Evolutionary conservation across 2,888 invertebrate species (phyloP), one percentile per base, ranked within the genome.

Genomic region (Cephus spinipes): DNA sequence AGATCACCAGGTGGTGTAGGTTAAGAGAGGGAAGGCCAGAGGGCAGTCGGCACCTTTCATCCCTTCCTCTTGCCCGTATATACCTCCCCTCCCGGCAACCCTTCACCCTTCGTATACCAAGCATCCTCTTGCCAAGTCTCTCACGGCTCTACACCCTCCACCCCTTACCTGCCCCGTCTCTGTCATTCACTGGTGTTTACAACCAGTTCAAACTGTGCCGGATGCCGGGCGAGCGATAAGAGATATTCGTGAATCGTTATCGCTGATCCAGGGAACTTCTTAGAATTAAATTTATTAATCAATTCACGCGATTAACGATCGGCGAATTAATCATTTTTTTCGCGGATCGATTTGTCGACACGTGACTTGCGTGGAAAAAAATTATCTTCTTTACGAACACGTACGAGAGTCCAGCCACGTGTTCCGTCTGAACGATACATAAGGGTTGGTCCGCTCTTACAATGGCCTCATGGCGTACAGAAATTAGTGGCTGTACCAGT

Each of bases 31-130:
- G 68, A 36, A 31, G 68, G 75, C 55, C 68, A 68, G 68, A 36
- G 75, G 55, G 31, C 75, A 31, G 77, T 68, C 77, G 77, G 77
- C 73, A 75, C 74, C 77, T 77, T 77, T 75, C 75, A 77, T 77
- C 77, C 77, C 77, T 77, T 75, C 75, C 35, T 55, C 55, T 55
- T 55, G 2, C 9, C 23, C 55, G 2, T 23, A 55, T 23, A 23
- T 55, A 23, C 55, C 55, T 40, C 55, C 55, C 55, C 23, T 55
- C 55, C 23, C 55, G 55, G 55, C 9, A 55, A 23, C 23, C 23
- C 55, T 55, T 55, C 55, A 55, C 55, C 55, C 55, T 55, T 55
- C 55, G 55, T 55, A 55, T 55, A 55, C 55, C 55, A 55, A 55
- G 55, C 55, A 55, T 55, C 55, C 55, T 55, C 55, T 23, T 23